Conservation (phyloP, 2,888 invertebrate genomes). For the Acleris cristana region DNA sequence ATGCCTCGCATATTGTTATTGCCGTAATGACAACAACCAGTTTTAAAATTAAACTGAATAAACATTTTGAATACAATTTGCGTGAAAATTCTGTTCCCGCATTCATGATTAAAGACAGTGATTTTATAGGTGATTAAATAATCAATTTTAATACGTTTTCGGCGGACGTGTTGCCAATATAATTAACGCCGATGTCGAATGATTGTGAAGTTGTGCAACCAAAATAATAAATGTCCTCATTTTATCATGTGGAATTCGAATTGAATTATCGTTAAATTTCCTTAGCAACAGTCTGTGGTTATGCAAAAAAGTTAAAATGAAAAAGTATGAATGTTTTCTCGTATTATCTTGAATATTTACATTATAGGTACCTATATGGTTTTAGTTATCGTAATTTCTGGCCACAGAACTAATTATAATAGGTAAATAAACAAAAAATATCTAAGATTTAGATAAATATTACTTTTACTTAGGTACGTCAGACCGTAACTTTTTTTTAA, state of each 20-base stretch:
- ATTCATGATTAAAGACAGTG: constrained; percentile 29
- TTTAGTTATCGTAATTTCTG: too few species aligned
- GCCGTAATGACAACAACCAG: not conserved
- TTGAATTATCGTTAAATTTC: not conserved
- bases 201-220: constrained; percentile 8
- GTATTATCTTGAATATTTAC: too few species aligned
- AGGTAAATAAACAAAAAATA: too few species aligned
- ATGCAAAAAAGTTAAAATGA: too few species aligned
- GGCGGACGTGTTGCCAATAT: constrained; percentile 17
- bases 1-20: too few species aligned
- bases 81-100: constrained; percentile 8
- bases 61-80: not conserved
- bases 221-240: constrained; percentile 14
- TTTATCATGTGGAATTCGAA: constrained; percentile 9
- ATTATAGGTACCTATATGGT: too few species aligned
- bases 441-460: too few species aligned
- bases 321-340: too few species aligned
- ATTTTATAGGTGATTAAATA: constrained; percentile 19
- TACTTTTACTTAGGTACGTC: too few species aligned
- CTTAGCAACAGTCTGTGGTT: not conserved
- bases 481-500: too few species aligned
- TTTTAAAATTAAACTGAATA: not conserved
- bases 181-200: constrained; percentile 27
- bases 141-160: constrained; percentile 23
- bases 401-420: too few species aligned